phyloP scores from a whole-genome alignment of 2,797 vertebrate genomes.

The Pangasius krempfi region DNA sequence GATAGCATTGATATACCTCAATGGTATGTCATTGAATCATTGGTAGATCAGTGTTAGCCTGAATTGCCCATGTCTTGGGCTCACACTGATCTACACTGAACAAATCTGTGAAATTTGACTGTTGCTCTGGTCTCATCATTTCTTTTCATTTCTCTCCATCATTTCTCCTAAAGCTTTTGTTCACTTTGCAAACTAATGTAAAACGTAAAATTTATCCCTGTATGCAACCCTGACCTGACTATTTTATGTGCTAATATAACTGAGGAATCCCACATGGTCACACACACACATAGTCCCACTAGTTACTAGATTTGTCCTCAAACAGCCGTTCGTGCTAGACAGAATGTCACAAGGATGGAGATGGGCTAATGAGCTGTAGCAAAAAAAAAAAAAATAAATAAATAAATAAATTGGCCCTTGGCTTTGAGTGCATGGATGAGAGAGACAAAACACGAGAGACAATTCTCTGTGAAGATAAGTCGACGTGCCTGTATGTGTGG shows the following conservation, averaged over 20 bases:
- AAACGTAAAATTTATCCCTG: conserved; percentile 23
- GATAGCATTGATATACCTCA: too few relatives aligned
- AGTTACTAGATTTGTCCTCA: conserved; percentile 49
- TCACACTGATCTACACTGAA: not conserved
- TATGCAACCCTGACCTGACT: conserved; percentile 3
- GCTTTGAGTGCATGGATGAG: conserved; percentile 24
- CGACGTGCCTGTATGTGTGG: conserved; percentile 22
- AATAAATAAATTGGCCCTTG: not conserved
- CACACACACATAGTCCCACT: conserved; percentile 7
- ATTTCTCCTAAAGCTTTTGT: not conserved
- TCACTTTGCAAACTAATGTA: conserved; percentile 19
- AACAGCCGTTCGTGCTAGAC: conserved; percentile 28
- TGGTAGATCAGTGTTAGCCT: not conserved
- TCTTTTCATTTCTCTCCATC: conserved; percentile 15
- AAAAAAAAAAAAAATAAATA: conserved; percentile 20
- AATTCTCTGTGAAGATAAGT: conserved; percentile 46
- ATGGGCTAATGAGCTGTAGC: conserved; percentile 52
- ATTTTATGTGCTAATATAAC: conserved; percentile 29
- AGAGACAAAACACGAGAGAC: conserved; percentile 27
- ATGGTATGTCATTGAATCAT: not conserved
- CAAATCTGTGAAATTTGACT: not conserved
- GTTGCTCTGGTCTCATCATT: not conserved
- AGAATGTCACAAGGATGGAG: conserved; percentile 36
- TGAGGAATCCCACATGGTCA: not conserved
- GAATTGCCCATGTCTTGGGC: not conserved